Conservation (phyloP, 2,888 invertebrate species). For the Itoplectis maculator region DNA sequence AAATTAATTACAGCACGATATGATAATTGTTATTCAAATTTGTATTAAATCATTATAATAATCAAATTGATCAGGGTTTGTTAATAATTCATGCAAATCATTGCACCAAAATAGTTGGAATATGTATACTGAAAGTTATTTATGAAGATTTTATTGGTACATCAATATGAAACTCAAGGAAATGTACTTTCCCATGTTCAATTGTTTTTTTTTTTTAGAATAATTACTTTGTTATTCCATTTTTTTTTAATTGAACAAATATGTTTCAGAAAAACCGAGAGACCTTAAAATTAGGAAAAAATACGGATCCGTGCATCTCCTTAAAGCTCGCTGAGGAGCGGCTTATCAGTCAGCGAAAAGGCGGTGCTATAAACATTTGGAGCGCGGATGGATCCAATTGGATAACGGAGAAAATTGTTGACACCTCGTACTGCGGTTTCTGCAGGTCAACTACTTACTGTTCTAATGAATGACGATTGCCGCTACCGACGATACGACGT, state of each 20-base stretch:
- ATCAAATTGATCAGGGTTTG: neutral
- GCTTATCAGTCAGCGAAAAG: conserved; percentile 91
- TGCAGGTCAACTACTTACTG: conserved; percentile 86
- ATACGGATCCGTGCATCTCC: conserved; percentile 87
- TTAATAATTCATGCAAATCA: neutral
- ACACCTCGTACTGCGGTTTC: conserved; percentile 89
- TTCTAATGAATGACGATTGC: conserved; percentile 17
- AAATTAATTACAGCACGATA: no score
- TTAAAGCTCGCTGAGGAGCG: conserved; percentile 87
- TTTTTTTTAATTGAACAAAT: neutral
- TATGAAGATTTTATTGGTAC: no score
- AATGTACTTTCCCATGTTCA: no score
- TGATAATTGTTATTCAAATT: no score
- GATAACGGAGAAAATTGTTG: conserved; percentile 85
- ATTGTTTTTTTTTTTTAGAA: no score
- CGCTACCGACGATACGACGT: conserved; percentile 3
- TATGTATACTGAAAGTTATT: no score
- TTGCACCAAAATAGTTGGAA: neutral
- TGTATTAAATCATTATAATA: neutral
- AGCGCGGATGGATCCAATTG: conserved; percentile 86
- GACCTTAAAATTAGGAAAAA: conserved; percentile 87
- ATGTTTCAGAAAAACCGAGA: conserved; percentile 89
- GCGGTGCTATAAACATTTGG: conserved; percentile 89
- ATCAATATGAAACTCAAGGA: no score
- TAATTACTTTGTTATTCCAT: no score